Conservation (phyloP, 2,797 vertebrate species). For the Cynopterus sphinx region DNA sequence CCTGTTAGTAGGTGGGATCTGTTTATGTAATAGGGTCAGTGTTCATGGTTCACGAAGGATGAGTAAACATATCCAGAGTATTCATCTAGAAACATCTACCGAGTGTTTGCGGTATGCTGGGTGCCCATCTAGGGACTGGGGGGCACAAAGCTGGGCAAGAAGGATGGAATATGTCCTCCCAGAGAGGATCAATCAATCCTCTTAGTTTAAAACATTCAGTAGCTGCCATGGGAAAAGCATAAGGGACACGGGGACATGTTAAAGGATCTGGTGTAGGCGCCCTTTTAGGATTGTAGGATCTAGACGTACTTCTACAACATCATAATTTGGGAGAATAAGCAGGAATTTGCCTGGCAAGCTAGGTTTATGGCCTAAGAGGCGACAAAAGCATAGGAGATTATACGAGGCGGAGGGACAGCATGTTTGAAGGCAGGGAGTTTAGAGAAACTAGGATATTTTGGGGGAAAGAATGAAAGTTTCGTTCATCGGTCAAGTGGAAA, state of each 20-base stretch:
- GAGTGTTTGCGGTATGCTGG: background rate
- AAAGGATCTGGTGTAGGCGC: background rate
- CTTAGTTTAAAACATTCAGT: background rate
- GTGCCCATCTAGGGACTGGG: background rate
- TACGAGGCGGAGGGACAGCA: background rate
- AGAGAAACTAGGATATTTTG: background rate
- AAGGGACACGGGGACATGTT: too few relatives aligned
- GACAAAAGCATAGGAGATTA: background rate
- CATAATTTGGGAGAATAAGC: background rate
- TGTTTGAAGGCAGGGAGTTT: background rate
- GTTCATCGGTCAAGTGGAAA: background rate
- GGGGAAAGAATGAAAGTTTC: background rate
- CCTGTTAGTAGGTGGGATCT: background rate
- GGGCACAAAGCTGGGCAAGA: background rate
- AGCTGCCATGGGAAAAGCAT: background rate
- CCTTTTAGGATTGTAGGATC: background rate
- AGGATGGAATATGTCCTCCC: background rate
- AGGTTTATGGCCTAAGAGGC: background rate
- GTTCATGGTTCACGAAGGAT: background rate
- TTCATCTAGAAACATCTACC: background rate
- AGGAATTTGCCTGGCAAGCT: background rate
- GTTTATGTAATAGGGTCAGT: background rate
- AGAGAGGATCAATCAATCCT: background rate
- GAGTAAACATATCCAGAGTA: background rate
- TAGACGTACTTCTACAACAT: background rate